Evolutionary conservation across 2,113 vertebrate species (phyloP), one percentile per base, ranked within the genome.

Genomic region (Corydoras sp.): DNA sequence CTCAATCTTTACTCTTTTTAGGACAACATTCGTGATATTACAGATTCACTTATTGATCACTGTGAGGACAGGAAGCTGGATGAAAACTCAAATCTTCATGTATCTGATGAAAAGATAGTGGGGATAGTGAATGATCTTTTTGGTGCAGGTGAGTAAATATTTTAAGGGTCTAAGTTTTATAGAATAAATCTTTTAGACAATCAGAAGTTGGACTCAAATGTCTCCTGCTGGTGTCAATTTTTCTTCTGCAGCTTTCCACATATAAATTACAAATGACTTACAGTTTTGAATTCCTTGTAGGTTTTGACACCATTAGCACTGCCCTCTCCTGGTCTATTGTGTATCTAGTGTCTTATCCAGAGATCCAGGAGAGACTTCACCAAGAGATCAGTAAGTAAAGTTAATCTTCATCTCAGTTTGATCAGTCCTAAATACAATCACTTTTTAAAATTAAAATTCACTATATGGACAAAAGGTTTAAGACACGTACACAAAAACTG

Each of bases 301-400:
- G 96, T 35, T 99, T 99, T 51, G 97, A 98, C 81, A 99, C 97
- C 0, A 71, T 98, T 65, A 55, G 92, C 3, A 97, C 94, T 0
- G 90, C 88, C 11, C 55, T 99, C 53, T 94, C 94, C 2, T 99
- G 97, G 97, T 79, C 90, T 53, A 81, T 98, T 18, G 72, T 94
- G 83, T 98, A 99, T 30, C 61, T 87, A 9, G 91, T 93, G 71
- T 80, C 86, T 7, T 85, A 91, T 15, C 95, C 96, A 0, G 62
- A 88, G 0, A 59, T 91, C n/a, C 94, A 98, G 85, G 89, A 86
- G 65, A 93, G 82, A 74, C 90, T 99, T 76, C 89, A 93, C 68
- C 55, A 88, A 32, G 95, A 98, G 75, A 64, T 98, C 0, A 91
- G 97, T 98, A 82, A 86, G 91, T 85, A 51, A 3, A 4, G 11